These are phyloP conservation scores for Sebastes jordani DNA, from an alignment of 2,797 vertebrate genomes.

Conservation along the genomic window DNA sequence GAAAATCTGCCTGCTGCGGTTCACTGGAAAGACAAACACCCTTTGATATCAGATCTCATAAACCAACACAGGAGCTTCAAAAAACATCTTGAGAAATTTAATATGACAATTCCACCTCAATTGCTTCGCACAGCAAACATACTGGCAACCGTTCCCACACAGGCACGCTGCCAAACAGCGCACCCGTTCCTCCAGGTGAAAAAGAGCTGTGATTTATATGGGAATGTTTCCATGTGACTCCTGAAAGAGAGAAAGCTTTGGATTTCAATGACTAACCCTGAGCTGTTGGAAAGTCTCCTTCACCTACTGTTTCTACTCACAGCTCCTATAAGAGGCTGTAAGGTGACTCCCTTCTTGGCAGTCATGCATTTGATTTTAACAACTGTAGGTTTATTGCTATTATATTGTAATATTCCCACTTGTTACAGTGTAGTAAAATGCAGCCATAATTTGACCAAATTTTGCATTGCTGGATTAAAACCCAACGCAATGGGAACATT, in stretches of 20 bases:
- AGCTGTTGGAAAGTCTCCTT: background rate
- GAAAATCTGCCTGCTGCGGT: background rate
- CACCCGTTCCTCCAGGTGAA: slow-evolving; percentile 27
- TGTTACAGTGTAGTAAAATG: slow-evolving; percentile 1
- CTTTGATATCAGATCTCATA: background rate
- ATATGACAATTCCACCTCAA: slow-evolving; percentile 13
- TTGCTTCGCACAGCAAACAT: slow-evolving; percentile 13
- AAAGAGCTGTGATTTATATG: slow-evolving; percentile 38
- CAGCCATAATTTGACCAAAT: background rate
- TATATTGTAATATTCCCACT: background rate
- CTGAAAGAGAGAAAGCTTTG: slow-evolving; percentile 1
- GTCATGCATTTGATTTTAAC: slow-evolving; percentile 10
- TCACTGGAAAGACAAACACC: background rate
- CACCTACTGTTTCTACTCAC: background rate
- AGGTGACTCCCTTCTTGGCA: background rate
- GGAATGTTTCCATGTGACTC: slow-evolving; percentile 16
- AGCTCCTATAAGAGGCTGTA: background rate
- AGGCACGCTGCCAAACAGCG: slow-evolving; percentile 10
- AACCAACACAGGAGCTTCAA: slow-evolving; percentile 3
- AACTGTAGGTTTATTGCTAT: background rate
- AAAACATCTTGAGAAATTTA: slow-evolving; percentile 17
- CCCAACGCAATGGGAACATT: slow-evolving; percentile 18
- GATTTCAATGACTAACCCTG: background rate
- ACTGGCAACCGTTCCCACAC: slow-evolving; percentile 26
- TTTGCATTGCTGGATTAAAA: background rate